A percentile compares a stretch with the other conserved stretches of the same genome.
phyloP scores from a whole-genome alignment of 2,113 vertebrate genomes.

The Calyptommatus sinebrachiatus region DNA sequence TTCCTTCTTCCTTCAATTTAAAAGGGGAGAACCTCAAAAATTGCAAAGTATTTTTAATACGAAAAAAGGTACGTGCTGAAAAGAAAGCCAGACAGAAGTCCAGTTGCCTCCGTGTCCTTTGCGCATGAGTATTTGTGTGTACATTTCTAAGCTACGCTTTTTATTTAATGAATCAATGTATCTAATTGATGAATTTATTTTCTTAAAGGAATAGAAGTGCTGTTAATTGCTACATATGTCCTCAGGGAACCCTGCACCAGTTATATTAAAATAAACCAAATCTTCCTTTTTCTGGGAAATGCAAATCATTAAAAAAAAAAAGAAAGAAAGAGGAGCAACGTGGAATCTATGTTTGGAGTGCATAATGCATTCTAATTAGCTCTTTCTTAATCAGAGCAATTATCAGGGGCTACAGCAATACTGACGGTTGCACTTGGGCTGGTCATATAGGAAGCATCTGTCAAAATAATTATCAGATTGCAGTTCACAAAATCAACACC shows the following conservation, averaged over 20 bases:
- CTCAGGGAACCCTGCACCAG: constrained; percentile 30
- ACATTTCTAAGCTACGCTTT: constrained; percentile 31
- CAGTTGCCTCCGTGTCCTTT: no score
- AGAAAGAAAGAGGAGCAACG: constrained; percentile 21
- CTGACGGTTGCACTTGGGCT: constrained; percentile 32
- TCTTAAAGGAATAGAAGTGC: constrained; percentile 8
- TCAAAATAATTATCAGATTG: constrained; percentile 56
- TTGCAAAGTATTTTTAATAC: no score
- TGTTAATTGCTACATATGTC: constrained; percentile 18
- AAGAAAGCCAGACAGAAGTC: not conserved
- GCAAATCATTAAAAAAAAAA: constrained; percentile 51
- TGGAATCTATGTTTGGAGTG: constrained; percentile 52
- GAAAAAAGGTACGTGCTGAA: no score
- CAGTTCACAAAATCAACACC: constrained; percentile 48
- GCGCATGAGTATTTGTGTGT: not conserved
- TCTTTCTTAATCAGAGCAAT: constrained; percentile 58
- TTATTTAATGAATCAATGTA: constrained; percentile 37
- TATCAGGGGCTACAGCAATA: constrained; percentile 43
- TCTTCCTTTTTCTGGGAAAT: constrained; percentile 32
- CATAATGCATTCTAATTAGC: constrained; percentile 60
- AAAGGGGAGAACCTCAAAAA: no score
- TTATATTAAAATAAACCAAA: constrained; percentile 44
- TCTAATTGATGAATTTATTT: not conserved
- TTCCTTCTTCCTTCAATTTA: no score
- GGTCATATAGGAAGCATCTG: constrained; percentile 47